These are phyloP conservation scores for Salvator merianae DNA, from an alignment of 2,113 vertebrate species.

Conservation along the genomic window DNA sequence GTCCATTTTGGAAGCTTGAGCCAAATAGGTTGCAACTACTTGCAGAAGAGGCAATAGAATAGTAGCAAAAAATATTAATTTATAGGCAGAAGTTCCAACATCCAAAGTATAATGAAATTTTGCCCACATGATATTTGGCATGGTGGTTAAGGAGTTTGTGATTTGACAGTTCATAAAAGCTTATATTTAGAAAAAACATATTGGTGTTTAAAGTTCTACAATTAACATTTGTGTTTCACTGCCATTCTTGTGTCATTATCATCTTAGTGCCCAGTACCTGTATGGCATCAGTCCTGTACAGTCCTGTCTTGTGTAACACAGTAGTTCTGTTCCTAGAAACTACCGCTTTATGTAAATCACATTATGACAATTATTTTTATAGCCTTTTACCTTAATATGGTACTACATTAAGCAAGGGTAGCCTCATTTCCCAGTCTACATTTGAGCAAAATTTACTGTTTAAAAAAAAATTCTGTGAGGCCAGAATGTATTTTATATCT, in stretches of 20 bases:
- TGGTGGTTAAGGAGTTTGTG: not conserved
- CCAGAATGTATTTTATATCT: conserved; percentile 6
- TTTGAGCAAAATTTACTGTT: too few relatives aligned
- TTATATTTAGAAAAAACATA: not conserved
- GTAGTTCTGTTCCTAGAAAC: too few relatives aligned
- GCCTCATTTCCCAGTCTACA: too few relatives aligned
- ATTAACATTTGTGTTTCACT: not conserved
- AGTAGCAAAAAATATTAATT: not conserved
- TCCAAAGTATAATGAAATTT: not conserved
- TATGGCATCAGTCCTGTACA: not conserved
- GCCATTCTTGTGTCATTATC: not conserved
- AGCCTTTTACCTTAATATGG: too few relatives aligned
- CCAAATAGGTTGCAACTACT: not conserved
- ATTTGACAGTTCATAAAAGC: not conserved
- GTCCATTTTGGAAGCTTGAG: not conserved
- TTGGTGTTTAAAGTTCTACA: not conserved
- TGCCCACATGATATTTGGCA: not conserved
- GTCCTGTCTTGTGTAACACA: too few relatives aligned
- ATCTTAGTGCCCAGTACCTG: not conserved
- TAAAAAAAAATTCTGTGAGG: too few relatives aligned
- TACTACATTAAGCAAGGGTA: too few relatives aligned
- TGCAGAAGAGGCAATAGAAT: not conserved
- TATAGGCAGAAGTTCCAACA: too few relatives aligned
- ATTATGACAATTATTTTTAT: too few relatives aligned
- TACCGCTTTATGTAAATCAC: too few relatives aligned